A percentile compares a stretch with the other conserved stretches of the same genome.
Conservation (phyloP, 2,113 vertebrate genomes). For the Azemiops feae region DNA sequence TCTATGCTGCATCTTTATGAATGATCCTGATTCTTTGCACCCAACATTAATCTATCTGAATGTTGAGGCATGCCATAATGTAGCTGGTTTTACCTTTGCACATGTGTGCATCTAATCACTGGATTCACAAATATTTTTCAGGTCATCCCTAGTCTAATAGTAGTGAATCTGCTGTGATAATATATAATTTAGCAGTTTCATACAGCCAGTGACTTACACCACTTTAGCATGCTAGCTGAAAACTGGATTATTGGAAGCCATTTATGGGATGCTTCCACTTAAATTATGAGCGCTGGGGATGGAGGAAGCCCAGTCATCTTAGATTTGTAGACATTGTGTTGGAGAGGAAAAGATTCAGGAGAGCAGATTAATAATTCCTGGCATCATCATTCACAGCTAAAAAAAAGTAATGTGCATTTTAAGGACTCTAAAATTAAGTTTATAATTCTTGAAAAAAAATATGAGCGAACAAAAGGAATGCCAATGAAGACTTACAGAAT, state of each 20-base stretch:
- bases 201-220: background rate
- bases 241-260: background rate
- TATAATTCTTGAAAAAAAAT: background rate
- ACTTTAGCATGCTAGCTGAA: background rate
- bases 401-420: background rate
- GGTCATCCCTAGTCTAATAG: background rate
- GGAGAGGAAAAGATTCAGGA: background rate
- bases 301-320: background rate
- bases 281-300: background rate
- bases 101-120: background rate
- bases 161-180: background rate
- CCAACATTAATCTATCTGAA: background rate
- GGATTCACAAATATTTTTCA: background rate
- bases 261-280: background rate
- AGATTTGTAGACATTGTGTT: background rate
- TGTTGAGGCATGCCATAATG: background rate
- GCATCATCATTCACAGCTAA: background rate
- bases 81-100: background rate
- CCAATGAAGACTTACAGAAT: background rate
- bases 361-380: background rate
- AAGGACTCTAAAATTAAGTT: background rate
- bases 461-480: background rate
- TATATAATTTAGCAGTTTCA: background rate
- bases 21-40: background rate
- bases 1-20: background rate